Base-by-base conservation (phyloP, 2,113 vertebrate species). In the Aldabrachelys gigantea region DNA sequence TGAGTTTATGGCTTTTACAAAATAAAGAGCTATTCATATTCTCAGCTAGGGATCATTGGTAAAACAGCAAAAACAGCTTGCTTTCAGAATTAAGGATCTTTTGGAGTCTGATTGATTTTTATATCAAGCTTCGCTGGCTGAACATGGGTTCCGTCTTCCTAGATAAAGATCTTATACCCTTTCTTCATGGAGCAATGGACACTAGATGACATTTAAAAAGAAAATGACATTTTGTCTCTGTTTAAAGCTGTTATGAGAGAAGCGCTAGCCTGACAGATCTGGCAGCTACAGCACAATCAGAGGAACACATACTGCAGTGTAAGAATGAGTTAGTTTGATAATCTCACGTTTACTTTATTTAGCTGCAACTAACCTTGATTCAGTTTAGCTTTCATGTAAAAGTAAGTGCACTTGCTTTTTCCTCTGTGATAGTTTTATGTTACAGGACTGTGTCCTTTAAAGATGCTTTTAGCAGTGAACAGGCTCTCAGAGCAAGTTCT, bases 231-330 rank as follows among this genome's bases (percentile, higher is more conserved):
- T 96, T 85, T 84, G 35, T 56, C 24, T 92, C 56, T 86, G 53
- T 62, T 62, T 95, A 91, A 50, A 89, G 49, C 52, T 91, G 25
- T 2, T 31, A 35, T 22, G 87, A 24, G n/a, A 79, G 41, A 79
- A 35, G 10, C 2, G 4, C 35, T 80, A 38, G 14, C 17, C 81
- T 86, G 31, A 85, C 85, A 76, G 80, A 11, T 35, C 47, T 38
- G n/a, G 21, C 69, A 90, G 53, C 19, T 16, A 6, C 24, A 1
- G 10, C 41, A 13, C 10, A 8, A 5, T 22, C 65, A 76, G 59
- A 91, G 44, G 80, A 65, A 72, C 3, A 22, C 0, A 16, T 76
- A 62, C 56, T 44, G 24, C 56, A 81, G 38, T 0, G 0, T 31
- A 54, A 50, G 8, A 12, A 47, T 80, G 38, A 62, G 79, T 91